A percentile compares a stretch with the other conserved stretches of the same genome.
These are phyloP conservation scores for Heliocidaris erythrogramma DNA, from an alignment of 35 echinoderm and acorn worm genomes.

Conservation along the genomic window DNA sequence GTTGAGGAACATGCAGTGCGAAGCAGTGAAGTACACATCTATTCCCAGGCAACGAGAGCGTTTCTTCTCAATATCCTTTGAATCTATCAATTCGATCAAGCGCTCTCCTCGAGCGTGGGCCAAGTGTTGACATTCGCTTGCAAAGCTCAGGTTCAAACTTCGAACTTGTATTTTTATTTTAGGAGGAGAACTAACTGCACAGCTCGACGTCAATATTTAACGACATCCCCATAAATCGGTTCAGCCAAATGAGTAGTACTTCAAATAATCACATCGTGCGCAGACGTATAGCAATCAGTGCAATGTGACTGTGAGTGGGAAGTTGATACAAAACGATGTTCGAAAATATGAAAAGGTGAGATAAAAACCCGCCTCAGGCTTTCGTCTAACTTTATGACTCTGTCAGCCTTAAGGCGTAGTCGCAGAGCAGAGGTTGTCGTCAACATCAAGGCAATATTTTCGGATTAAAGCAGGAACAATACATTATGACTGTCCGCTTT, in stretches of 20 bases:
- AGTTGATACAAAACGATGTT: background rate
- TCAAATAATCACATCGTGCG: background rate
- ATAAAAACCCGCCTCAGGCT: background rate
- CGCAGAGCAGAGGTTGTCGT: background rate
- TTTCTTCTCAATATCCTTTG: background rate
- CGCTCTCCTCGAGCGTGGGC: background rate
- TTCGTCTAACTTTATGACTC: background rate
- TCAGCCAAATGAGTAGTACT: background rate
- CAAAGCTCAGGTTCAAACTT: background rate
- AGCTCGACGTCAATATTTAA: slow-evolving; percentile 3
- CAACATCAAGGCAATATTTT: background rate
- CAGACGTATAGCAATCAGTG: background rate
- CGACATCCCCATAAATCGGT: background rate
- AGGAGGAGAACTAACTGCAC: background rate
- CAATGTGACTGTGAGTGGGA: background rate
- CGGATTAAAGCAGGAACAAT: background rate
- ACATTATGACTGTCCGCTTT: background rate
- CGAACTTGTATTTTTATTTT: background rate
- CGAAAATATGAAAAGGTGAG: background rate
- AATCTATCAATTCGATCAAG: background rate
- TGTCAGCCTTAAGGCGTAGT: background rate
- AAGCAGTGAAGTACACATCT: background rate
- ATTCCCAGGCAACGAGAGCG: background rate
- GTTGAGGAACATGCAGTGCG: background rate
- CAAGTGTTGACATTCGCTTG: background rate